These are phyloP conservation scores for Perognathus longimembris DNA, from an alignment of 2,113 vertebrate species.

Conservation along the genomic window DNA sequence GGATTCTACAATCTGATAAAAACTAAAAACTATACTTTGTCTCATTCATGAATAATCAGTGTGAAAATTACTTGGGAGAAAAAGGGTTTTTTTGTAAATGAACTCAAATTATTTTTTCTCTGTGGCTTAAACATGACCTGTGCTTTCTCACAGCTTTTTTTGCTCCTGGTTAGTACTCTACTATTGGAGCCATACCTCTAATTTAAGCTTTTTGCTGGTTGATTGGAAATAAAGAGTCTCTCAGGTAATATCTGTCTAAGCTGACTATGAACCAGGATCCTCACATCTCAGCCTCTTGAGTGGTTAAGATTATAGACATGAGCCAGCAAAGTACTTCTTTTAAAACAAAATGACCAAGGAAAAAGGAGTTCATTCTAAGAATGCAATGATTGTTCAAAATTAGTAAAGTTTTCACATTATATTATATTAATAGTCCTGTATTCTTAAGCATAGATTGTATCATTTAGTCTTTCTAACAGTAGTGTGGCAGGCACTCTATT, in stretches of 20 bases:
- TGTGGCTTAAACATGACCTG: too few species aligned
- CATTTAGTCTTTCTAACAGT: conserved; percentile 11
- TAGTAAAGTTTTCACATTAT: not conserved
- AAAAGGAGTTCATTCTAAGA: not conserved
- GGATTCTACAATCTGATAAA: conserved; percentile 27
- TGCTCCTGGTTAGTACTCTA: too few species aligned
- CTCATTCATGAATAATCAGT: too few species aligned
- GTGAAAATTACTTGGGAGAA: not conserved
- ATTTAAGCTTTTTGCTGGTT: too few species aligned
- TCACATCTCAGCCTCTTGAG: too few species aligned
- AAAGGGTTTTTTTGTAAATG: conserved; percentile 42
- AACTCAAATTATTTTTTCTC: conserved; percentile 3
- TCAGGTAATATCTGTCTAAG: too few species aligned
- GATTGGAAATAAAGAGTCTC: too few species aligned
- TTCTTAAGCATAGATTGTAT: not conserved
- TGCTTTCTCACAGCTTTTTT: too few species aligned
- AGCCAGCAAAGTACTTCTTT: not conserved
- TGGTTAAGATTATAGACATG: too few species aligned
- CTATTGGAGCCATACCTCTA: too few species aligned
- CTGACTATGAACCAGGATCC: too few species aligned
- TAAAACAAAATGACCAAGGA: conserved; percentile 1
- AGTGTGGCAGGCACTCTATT: not conserved
- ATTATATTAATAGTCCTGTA: not conserved
- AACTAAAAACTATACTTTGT: not conserved
- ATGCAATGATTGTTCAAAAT: conserved; percentile 48